A percentile compares a stretch with the other conserved stretches of the same genome.
Evolutionary conservation across 2,888 invertebrate species (phyloP).

Genomic region (Amblyteles armatorius): DNA sequence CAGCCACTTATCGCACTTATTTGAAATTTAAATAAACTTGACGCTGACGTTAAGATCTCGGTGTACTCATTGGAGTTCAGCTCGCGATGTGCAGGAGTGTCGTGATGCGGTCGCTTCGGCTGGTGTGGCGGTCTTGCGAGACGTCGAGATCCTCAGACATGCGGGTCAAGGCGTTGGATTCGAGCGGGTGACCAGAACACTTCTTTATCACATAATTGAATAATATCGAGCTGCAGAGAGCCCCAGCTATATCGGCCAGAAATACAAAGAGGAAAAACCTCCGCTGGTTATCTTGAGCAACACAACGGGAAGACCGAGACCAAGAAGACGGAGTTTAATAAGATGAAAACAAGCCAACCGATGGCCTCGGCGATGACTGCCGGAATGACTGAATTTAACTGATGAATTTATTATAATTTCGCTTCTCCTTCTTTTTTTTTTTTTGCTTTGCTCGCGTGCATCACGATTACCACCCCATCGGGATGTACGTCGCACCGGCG

Average conservation of each 20-base stretch:
- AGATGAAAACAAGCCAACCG: constrained; percentile 12
- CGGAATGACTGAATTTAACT: constrained; percentile 45
- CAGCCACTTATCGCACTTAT: constrained; percentile 63
- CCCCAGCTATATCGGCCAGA: not conserved
- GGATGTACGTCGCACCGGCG: constrained; percentile 27
- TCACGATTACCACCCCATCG: constrained; percentile 48
- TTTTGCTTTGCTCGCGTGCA: constrained; percentile 42
- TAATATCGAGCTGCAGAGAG: constrained; percentile 26
- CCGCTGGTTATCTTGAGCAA: constrained; percentile 6
- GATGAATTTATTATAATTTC: constrained; percentile 56
- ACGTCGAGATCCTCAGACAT: constrained; percentile 29
- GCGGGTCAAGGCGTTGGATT: constrained; percentile 21
- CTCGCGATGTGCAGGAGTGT: constrained; percentile 1
- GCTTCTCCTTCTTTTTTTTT: constrained; percentile 20
- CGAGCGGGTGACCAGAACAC: not conserved
- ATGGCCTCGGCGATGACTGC: constrained; percentile 48
- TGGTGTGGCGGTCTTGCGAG: constrained; percentile 18
- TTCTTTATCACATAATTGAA: constrained; percentile 44
- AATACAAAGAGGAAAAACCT: constrained; percentile 2
- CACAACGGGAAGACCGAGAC: constrained; percentile 8
- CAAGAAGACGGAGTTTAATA: constrained; percentile 1
- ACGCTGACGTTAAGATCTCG: constrained; percentile 58
- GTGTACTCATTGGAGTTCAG: constrained; percentile 22
- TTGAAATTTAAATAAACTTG: constrained; percentile 64
- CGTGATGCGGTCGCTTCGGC: constrained; percentile 35